Conservation (phyloP, 1,140 invertebrate genomes). For the Hylyphantes graminicola region DNA sequence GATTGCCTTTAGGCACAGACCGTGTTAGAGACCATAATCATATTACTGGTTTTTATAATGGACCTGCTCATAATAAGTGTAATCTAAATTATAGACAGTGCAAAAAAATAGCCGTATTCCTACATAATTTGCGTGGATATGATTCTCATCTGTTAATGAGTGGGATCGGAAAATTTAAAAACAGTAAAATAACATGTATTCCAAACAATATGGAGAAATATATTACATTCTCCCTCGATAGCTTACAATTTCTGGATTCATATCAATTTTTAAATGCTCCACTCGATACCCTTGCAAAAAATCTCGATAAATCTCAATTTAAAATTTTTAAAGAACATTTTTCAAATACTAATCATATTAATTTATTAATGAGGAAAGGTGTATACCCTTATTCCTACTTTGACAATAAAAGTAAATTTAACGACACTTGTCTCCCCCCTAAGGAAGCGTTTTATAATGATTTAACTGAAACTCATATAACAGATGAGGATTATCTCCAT, state of each 20-base stretch:
- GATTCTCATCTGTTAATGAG: not conserved
- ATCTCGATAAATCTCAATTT: not conserved
- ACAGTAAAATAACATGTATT: not conserved
- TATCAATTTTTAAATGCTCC: not conserved
- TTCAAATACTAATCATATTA: not conserved
- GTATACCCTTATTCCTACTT: conserved; percentile 4
- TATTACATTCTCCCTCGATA: not conserved
- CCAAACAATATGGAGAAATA: conserved; percentile 6
- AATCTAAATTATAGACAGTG: not conserved
- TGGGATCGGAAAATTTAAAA: not conserved
- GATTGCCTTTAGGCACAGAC: no score
- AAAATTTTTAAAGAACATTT: not conserved
- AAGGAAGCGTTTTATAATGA: not conserved
- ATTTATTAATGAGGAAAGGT: not conserved
- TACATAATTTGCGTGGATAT: not conserved
- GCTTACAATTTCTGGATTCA: not conserved
- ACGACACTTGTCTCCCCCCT: not conserved
- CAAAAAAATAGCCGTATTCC: not conserved
- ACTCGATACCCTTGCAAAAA: not conserved
- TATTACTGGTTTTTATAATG: not conserved
- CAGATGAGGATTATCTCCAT: conserved; percentile 8
- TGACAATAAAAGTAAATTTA: not conserved
- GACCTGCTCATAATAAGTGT: not conserved
- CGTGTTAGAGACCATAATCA: not conserved
- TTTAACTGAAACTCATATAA: not conserved